phyloP scores from a whole-genome alignment of 2,113 vertebrate genomes.

The Myodes glareolus region DNA sequence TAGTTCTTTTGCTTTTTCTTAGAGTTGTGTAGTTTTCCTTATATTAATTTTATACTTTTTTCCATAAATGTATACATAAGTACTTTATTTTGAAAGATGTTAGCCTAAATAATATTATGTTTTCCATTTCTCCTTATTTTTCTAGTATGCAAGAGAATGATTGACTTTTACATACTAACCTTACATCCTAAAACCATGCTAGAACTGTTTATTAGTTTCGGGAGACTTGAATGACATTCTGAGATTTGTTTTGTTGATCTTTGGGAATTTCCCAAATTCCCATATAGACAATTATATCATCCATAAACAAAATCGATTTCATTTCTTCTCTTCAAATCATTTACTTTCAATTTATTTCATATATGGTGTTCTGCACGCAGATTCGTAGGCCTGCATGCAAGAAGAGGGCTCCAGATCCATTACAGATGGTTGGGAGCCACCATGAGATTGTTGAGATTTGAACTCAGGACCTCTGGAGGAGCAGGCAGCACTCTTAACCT shows the following conservation, averaged over 20 bases:
- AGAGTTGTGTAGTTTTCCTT: neutral
- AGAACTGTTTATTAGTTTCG: neutral
- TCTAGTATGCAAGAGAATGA: neutral
- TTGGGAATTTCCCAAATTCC: neutral
- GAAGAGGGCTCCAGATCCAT: no score
- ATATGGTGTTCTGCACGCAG: no score
- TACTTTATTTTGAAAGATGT: neutral
- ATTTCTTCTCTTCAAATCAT: neutral
- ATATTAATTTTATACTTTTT: neutral
- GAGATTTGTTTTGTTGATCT: neutral
- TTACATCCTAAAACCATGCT: neutral
- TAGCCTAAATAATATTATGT: neutral
- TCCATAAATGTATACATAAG: neutral
- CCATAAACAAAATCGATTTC: neutral
- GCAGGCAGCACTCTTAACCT: no score
- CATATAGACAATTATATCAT: neutral
- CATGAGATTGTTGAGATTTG: no score
- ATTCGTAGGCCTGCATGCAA: no score
- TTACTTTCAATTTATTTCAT: neutral
- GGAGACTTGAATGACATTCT: neutral
- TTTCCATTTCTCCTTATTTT: neutral
- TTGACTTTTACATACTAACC: neutral
- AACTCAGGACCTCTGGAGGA: no score
- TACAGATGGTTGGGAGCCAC: no score
- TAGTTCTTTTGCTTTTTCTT: neutral